phyloP scores from a whole-genome alignment of 2,888 invertebrate species.

The Rhimphoctona megacephalus region DNA sequence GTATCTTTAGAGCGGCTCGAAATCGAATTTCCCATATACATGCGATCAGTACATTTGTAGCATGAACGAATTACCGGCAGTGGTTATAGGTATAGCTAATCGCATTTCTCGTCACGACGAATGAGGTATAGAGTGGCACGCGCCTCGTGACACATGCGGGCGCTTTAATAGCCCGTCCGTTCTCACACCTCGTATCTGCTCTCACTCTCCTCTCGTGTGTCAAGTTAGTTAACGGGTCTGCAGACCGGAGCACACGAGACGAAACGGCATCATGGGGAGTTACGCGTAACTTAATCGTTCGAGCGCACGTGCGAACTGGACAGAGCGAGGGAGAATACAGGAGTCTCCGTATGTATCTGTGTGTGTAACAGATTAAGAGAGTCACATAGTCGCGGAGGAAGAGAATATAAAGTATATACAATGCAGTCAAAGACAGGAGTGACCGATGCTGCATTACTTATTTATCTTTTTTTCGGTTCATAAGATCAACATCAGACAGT shows the following conservation, averaged over 20 bases:
- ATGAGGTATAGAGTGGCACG: slow-evolving; percentile 51
- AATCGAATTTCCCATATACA: slow-evolving; percentile 9
- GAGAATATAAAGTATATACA: slow-evolving; percentile 16
- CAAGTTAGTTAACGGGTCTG: slow-evolving; percentile 60
- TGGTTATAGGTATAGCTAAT: slow-evolving; percentile 44
- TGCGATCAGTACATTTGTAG: slow-evolving; percentile 13
- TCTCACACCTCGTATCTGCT: slow-evolving; percentile 43
- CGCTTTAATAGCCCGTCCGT: slow-evolving; percentile 59
- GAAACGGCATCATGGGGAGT: slow-evolving; percentile 42
- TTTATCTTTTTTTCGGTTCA: slow-evolving; percentile 16
- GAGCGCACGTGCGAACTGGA: slow-evolving; percentile 59
- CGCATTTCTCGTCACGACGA: slow-evolving; percentile 49
- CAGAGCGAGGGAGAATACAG: slow-evolving; percentile 21
- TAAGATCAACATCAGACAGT: slow-evolving; percentile 13
- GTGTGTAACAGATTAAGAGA: slow-evolving; percentile 28
- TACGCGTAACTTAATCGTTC: slow-evolving; percentile 59
- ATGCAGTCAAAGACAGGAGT: slow-evolving; percentile 20
- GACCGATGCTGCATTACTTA: not conserved
- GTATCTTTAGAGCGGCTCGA: not conserved
- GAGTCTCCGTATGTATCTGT: not conserved
- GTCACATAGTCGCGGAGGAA: slow-evolving; percentile 3
- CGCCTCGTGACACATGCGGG: slow-evolving; percentile 51
- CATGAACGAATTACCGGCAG: slow-evolving; percentile 36
- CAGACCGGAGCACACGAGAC: slow-evolving; percentile 30
- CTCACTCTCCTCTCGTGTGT: slow-evolving; percentile 56